These are phyloP conservation scores for Avahi laniger DNA, from an alignment of 2,797 vertebrate species.

Conservation along the genomic window DNA sequence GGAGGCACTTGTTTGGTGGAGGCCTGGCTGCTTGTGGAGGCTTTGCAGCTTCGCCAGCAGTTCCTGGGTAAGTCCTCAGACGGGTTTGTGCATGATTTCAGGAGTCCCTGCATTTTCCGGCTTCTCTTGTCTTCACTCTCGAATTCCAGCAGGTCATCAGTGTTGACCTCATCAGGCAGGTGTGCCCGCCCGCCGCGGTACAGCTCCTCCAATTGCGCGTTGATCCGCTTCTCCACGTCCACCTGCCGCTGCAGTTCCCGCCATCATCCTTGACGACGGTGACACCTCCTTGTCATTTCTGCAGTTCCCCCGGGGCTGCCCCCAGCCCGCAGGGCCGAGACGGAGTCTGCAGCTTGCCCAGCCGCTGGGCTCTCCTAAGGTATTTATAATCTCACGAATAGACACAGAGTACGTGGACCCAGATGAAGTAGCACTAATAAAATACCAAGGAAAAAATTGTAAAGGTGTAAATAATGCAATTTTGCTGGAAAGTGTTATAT, in stretches of 20 bases:
- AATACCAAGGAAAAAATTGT: background rate
- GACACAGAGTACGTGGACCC: background rate
- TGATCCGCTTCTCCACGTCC: too few relatives aligned
- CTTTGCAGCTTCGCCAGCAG: conserved; percentile 74
- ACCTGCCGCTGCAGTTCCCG: too few relatives aligned
- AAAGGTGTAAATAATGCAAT: background rate
- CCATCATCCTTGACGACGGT: accelerated
- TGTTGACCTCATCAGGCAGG: conserved; percentile 92
- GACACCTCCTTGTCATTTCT: too few relatives aligned
- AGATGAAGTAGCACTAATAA: background rate
- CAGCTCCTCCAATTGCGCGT: too few relatives aligned
- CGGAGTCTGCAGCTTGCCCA: too few relatives aligned
- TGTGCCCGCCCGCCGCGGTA: conserved; percentile 79
- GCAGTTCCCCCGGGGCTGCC: too few relatives aligned
- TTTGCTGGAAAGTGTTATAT: background rate
- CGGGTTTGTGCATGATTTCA: conserved; percentile 69
- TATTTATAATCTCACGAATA: background rate
- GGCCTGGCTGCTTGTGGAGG: conserved; percentile 78
- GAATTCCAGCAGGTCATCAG: conserved; percentile 90
- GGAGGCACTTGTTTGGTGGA: conserved; percentile 52
- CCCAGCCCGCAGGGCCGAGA: too few relatives aligned
- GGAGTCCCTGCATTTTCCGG: conserved; percentile 83
- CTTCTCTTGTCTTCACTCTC: conserved; percentile 86
- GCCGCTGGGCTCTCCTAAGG: too few relatives aligned
- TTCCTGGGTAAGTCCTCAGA: conserved; percentile 78